Evolutionary conservation across 2,113 vertebrate species (phyloP).

Genomic region (Gasterosteus nipponicus): DNA sequence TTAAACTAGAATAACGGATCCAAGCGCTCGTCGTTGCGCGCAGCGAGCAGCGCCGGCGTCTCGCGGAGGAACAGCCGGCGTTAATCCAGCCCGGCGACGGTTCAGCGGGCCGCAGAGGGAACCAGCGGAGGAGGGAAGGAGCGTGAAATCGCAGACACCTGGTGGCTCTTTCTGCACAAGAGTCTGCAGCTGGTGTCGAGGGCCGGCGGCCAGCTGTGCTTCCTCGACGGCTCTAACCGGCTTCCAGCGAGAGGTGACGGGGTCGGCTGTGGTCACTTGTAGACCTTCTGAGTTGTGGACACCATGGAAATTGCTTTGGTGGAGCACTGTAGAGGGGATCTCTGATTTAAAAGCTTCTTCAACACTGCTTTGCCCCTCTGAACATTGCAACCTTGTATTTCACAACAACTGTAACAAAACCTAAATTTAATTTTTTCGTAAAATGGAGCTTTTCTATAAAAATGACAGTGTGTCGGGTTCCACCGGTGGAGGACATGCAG

Average conservation of each 20-base stretch:
- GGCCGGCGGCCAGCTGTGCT: constrained; percentile 67
- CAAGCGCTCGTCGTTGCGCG: not conserved
- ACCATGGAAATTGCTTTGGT: not conserved
- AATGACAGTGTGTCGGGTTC: not conserved
- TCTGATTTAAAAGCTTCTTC: not conserved
- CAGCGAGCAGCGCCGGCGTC: constrained; percentile 18
- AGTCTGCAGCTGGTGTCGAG: constrained; percentile 71
- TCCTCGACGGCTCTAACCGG: constrained; percentile 23
- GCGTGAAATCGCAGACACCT: constrained; percentile 74
- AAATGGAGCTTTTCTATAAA: too few relatives aligned
- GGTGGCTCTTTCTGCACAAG: constrained; percentile 65
- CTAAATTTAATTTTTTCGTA: too few relatives aligned
- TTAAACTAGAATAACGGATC: too few relatives aligned
- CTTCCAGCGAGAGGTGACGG: constrained; percentile 8
- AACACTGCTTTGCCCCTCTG: not conserved
- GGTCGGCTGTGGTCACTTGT: constrained; percentile 11
- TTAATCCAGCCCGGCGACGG: constrained; percentile 56
- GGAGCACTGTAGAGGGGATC: too few relatives aligned
- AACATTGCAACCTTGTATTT: not conserved
- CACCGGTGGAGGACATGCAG: constrained; percentile 14
- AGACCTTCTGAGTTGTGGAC: not conserved
- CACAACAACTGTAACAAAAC: not conserved
- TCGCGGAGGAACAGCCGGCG: constrained; percentile 67
- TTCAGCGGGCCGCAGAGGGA: constrained; percentile 63
- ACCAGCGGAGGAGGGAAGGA: constrained; percentile 64